Base-by-base conservation (phyloP, 2,797 vertebrate species). In the Hafferia zeledoni region DNA sequence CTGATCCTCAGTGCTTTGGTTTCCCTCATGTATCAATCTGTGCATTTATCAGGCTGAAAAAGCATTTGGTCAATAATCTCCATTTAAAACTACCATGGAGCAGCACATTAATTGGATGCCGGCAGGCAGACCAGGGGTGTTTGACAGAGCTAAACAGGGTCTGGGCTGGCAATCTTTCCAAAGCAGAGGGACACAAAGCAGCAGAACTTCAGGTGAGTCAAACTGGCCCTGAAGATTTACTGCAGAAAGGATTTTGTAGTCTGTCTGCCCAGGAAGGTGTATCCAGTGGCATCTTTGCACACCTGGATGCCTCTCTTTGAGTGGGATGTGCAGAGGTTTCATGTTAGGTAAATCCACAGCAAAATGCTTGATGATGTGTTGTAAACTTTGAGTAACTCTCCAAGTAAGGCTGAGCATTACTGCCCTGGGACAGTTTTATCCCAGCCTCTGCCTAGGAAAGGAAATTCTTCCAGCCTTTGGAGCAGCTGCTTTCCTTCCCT, bases 71-170 rank as follows among this genome's bases (percentile, higher is more conserved):
- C 84, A 63, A 44, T 59, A 74, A 68, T 53, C 44, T 78, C 43
- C 22, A 68, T 23, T 77, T 80, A 50, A 91, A 95, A 30, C 31
- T 39, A 5, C 15, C 2, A 0, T 0, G 0, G 49, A 76, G 31
- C n/a, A 84, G 70, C 41, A 23, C 64, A 6, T 47, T 47, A 46
- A 47, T 25, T 70, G 81, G 35, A 37, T 61, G 52, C 15, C 47
- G 59, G 52, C 35, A 71, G 64, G 10, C 0, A 0, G 78, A 64
- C 9, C 0, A 0, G 23, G n/a, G 56, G 24, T 11, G 37, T 17
- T 63, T 83, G 83, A 63, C 53, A 74, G 59, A 53, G 37, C 31
- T 74, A n/a, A 84, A 27, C 0, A 47, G 24, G 37, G 17, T 25
- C 55, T 87, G 59, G 49, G 30, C 27, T 87, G 30, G 8, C 27